Evolutionary conservation across 2,888 invertebrate genomes (phyloP), one percentile per base, ranked within the genome.

Genomic region (Elysia crispata): DNA sequence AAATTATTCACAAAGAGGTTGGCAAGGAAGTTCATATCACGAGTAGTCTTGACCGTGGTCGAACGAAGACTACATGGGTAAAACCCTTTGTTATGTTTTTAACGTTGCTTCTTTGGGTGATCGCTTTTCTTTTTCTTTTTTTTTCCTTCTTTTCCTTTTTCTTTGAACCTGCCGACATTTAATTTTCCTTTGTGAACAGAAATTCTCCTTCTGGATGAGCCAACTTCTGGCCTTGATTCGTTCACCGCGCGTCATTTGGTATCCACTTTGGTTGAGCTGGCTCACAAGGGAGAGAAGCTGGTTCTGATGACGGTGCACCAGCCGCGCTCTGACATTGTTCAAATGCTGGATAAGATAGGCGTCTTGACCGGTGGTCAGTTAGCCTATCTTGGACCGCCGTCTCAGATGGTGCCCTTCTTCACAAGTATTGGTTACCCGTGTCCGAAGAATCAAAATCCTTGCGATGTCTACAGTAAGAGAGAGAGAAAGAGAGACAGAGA

Each of bases 381-480:
- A 50, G 97, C 98, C 8, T 93, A 92, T 84, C 91, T 90, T 70
- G 93, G 93, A 83, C 81, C 79, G 66, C 75, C 98, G 0, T 94
- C 97, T 76, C 95, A 97, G 87, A 95, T 99, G 94, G 93, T 98
- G 83, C 97, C 97, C 89, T 98, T 98, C 92, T 98, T 98, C 92
- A 96, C 97, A 77, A 95, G 96, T 83, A 97, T 98, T 86, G 98
- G 98, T 11, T 98, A 98, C 91, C 98, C 98, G 0, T 99, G 98
- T 92, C 98, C 98, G 0, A 97, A 97, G 90, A 93, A 97, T 75
- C 98, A 98, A 91, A 99, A 99, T 92, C 98, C 98, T 0, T 93
- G 98, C 8, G 98, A 98, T 96, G 98, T 98, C 92, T 98, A 98
- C 76, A 85, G 89, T 88, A 81, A 84, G 81, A 41, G 11, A 11